These are phyloP conservation scores for Polyodon spathula DNA, from an alignment of 2,113 vertebrate species.

Conservation along the genomic window DNA sequence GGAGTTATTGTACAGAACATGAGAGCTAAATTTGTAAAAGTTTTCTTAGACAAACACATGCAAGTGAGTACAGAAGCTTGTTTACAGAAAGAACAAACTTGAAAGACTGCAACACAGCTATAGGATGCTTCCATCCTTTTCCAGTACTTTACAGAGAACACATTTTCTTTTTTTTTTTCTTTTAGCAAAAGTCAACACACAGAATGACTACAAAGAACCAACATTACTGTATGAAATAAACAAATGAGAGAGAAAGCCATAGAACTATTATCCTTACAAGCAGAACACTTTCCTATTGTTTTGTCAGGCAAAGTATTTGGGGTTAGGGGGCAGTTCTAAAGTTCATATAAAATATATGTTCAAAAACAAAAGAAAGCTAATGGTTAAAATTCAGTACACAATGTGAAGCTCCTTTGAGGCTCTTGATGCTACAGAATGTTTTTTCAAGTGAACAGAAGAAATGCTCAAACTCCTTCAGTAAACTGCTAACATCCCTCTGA, in stretches of 20 bases:
- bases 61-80: slow-evolving; percentile 47
- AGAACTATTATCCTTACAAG: slow-evolving; percentile 45
- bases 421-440: slow-evolving; percentile 24
- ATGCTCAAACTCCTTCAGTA: slow-evolving; percentile 25
- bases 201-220: slow-evolving; percentile 60
- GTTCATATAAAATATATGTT: slow-evolving; percentile 19
- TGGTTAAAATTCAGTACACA: slow-evolving; percentile 50
- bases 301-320: slow-evolving; percentile 35
- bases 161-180: slow-evolving; percentile 47
- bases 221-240: slow-evolving; percentile 50
- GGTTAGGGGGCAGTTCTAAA: slow-evolving; percentile 32
- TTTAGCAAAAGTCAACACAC: slow-evolving; percentile 60
- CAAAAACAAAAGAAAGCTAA: slow-evolving; percentile 41
- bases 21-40: slow-evolving; percentile 47
- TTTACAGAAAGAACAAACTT: slow-evolving; percentile 37
- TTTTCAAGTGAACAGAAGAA: slow-evolving; percentile 22
- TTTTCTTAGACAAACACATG: slow-evolving; percentile 53
- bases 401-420: slow-evolving; percentile 30
- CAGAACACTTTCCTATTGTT: slow-evolving; percentile 32
- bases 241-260: slow-evolving; percentile 40
- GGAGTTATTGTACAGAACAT: slow-evolving; percentile 53
- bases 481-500: slow-evolving; percentile 39
- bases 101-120: slow-evolving; percentile 36
- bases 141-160: slow-evolving; percentile 47
- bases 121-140: slow-evolving; percentile 14